These are phyloP conservation scores for Spodoptera exigua DNA, from an alignment of 2,888 invertebrate species.

Conservation along the genomic window DNA sequence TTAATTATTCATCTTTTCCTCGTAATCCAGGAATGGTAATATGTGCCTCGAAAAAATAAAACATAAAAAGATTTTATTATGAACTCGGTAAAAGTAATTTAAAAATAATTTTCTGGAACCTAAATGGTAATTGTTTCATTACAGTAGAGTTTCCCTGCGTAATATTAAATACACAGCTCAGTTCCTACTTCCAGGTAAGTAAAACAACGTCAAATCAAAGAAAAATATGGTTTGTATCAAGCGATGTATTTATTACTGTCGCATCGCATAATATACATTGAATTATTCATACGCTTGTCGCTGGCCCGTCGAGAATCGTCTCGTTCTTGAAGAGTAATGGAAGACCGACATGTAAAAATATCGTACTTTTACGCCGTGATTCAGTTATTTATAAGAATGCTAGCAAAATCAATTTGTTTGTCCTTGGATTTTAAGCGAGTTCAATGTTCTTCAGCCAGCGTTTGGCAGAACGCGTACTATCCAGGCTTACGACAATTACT, in stretches of 20 bases:
- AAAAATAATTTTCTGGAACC: not conserved
- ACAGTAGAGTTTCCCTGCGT: too few relatives aligned
- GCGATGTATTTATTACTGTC: conserved; percentile 59
- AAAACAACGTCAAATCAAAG: conserved; percentile 36
- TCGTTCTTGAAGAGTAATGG: conserved; percentile 47
- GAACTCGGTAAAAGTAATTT: not conserved
- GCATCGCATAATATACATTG: conserved; percentile 63
- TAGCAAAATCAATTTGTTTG: conserved; percentile 6
- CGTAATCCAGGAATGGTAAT: too few relatives aligned
- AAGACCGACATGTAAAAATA: conserved; percentile 31
- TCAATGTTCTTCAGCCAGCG: conserved; percentile 1
- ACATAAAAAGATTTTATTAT: not conserved
- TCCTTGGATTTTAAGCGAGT: conserved; percentile 21
- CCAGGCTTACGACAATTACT: not conserved
- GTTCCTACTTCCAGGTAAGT: conserved; percentile 7
- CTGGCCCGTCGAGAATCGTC: conserved; percentile 27
- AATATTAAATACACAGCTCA: not conserved
- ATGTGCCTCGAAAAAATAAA: not conserved
- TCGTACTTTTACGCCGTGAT: conserved; percentile 15
- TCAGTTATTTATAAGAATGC: conserved; percentile 27
- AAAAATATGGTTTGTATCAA: conserved; percentile 30
- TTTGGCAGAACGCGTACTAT: not conserved
- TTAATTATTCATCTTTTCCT: too few relatives aligned
- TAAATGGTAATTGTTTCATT: too few relatives aligned
- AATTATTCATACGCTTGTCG: conserved; percentile 66